Conservation (phyloP, 2,797 vertebrate genomes). For the Lithobates pipiens region DNA sequence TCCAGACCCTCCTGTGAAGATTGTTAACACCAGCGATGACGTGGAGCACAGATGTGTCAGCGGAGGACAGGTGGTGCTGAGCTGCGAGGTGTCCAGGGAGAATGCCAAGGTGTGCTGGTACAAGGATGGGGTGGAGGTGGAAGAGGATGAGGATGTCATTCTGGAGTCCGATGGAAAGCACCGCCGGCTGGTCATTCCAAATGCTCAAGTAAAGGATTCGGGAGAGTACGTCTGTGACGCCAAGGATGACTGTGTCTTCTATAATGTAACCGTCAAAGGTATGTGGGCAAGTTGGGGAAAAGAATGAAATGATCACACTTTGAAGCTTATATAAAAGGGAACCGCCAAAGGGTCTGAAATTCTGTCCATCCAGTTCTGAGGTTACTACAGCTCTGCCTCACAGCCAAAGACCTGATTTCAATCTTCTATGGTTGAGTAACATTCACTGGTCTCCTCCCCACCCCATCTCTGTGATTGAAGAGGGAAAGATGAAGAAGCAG, state of each 20-base stretch:
- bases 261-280: slow-evolving; percentile 90
- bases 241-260: slow-evolving; percentile 90
- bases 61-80: slow-evolving; percentile 85
- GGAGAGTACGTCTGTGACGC: slow-evolving; percentile 94
- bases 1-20: slow-evolving; percentile 86
- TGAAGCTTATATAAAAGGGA: too few species aligned
- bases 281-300: slow-evolving; percentile 29
- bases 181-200: slow-evolving; percentile 83
- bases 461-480: too few species aligned
- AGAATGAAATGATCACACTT: neutral
- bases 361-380: too few species aligned
- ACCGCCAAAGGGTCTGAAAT: too few species aligned
- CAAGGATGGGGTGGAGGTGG: slow-evolving; percentile 91
- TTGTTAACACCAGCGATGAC: slow-evolving; percentile 85
- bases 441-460: too few species aligned
- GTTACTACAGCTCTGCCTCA: too few species aligned
- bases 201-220: slow-evolving; percentile 77
- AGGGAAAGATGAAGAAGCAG: too few species aligned
- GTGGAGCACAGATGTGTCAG: slow-evolving; percentile 81
- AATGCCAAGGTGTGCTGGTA: slow-evolving; percentile 84
- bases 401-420: too few species aligned
- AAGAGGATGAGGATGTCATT: slow-evolving; percentile 75
- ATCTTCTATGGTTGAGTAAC: too few species aligned
- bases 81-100: slow-evolving; percentile 86
- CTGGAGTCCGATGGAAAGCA: slow-evolving; percentile 83